Conservation (phyloP, 2,113 vertebrate genomes). For the Cyphotilapia sp. region DNA sequence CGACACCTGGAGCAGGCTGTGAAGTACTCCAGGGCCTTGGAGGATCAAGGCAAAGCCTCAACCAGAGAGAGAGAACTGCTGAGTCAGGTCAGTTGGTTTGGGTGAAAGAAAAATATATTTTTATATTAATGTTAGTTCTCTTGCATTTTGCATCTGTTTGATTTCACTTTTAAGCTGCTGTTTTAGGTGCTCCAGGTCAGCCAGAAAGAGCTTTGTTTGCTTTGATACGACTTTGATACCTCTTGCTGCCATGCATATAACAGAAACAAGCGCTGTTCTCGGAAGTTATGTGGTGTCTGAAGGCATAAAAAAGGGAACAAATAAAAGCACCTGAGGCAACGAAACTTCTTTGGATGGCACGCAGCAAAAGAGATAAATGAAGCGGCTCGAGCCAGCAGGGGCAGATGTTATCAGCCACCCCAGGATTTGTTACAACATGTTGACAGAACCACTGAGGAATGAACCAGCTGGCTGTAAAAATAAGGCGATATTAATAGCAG, state of each 20-base stretch:
- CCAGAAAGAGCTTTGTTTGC: background rate
- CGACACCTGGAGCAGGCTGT: slow-evolving; percentile 88
- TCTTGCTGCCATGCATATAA: background rate
- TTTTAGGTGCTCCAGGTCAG: background rate
- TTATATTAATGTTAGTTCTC: background rate
- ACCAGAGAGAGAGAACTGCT: slow-evolving; percentile 83
- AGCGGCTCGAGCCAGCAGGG: background rate
- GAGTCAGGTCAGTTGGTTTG: slow-evolving; percentile 68
- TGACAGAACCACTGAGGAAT: background rate
- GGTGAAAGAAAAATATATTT: rapidly evolving
- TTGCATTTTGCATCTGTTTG: background rate
- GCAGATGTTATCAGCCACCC: background rate
- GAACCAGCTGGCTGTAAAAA: background rate
- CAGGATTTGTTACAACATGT: slow-evolving; percentile 6
- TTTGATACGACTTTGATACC: background rate
- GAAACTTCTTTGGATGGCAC: background rate
- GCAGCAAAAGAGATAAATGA: background rate
- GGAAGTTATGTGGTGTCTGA: background rate
- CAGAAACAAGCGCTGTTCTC: background rate
- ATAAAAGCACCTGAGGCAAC: background rate
- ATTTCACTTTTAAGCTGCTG: background rate
- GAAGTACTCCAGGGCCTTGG: slow-evolving; percentile 83
- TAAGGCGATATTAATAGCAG: background rate
- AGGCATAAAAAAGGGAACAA: background rate
- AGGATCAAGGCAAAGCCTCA: slow-evolving; percentile 82